phyloP scores from a whole-genome alignment of 2,888 invertebrate species.

The Timandra comae region DNA sequence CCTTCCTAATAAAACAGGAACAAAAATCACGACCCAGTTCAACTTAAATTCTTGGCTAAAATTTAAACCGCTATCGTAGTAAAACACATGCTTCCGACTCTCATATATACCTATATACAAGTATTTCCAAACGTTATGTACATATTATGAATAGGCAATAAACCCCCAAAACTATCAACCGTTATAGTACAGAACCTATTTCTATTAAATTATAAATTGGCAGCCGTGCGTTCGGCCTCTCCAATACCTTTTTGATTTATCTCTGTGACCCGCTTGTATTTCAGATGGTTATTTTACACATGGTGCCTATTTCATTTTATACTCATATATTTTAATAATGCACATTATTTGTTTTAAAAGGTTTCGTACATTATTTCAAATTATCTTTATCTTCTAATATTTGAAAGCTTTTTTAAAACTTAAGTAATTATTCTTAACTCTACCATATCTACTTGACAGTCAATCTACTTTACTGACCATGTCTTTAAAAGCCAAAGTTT shows the following conservation, averaged over 20 bases:
- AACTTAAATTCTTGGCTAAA: not conserved
- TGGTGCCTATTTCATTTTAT: conserved; percentile 9
- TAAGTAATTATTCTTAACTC: no score
- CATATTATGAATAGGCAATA: conserved; percentile 20
- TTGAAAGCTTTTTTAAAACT: no score
- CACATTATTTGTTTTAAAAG: no score
- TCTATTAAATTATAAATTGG: conserved; percentile 27
- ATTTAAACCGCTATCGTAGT: not conserved
- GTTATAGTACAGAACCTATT: conserved; percentile 17
- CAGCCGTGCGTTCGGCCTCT: conserved; percentile 18
- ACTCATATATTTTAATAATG: no score
- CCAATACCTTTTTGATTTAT: conserved; percentile 26
- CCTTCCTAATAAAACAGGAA: no score
- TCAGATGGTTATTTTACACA: conserved; percentile 21
- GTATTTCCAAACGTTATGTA: not conserved
- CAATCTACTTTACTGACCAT: no score
- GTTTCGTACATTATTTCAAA: no score
- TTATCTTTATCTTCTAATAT: no score
- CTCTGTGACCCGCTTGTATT: conserved; percentile 18
- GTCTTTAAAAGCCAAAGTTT: no score
- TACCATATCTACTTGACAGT: no score
- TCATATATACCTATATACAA: not conserved
- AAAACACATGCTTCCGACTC: not conserved
- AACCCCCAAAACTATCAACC: conserved; percentile 21
- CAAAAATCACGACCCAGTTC: no score